A percentile compares a stretch with the other conserved stretches of the same genome.
phyloP scores from a whole-genome alignment of 2,797 vertebrate species.

The Hirundo rustica region DNA sequence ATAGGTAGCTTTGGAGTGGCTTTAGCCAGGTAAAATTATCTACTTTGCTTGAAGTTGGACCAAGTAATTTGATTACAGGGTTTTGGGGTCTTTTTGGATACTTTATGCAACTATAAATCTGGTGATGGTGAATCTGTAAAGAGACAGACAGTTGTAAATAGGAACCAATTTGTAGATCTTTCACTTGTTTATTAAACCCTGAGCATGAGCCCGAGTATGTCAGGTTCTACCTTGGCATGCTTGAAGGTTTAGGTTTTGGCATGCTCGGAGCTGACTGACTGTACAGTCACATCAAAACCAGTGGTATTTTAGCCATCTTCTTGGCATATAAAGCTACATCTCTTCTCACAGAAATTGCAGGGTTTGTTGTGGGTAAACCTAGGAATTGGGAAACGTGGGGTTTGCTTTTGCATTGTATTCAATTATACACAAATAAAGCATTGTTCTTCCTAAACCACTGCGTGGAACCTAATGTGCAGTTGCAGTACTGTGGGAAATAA shows the following conservation, averaged over 20 bases:
- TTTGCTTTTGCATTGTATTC: not conserved
- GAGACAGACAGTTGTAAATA: not conserved
- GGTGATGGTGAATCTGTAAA: not conserved
- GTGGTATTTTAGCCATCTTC: not conserved
- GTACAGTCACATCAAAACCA: not conserved
- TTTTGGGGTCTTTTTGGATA: not conserved
- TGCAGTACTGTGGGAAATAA: not conserved
- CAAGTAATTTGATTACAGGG: not conserved
- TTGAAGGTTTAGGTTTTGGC: not conserved
- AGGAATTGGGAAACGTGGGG: rapidly evolving
- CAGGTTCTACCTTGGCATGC: not conserved
- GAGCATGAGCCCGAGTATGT: not conserved
- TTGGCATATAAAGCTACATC: not conserved
- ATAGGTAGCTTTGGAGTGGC: not conserved
- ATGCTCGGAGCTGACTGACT: not conserved
- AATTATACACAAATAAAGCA: not conserved
- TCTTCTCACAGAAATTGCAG: not conserved
- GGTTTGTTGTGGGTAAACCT: not conserved
- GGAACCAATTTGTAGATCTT: not conserved
- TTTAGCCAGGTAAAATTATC: not conserved
- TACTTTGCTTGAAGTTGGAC: not conserved
- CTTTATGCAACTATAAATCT: not conserved
- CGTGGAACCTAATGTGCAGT: not conserved
- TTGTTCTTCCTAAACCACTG: not conserved
- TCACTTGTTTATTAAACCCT: not conserved